These are phyloP conservation scores for Haliclystus octoradiatus DNA, from an alignment of 30 jellyfish, hydroid and myxozoan species.

Conservation along the genomic window DNA sequence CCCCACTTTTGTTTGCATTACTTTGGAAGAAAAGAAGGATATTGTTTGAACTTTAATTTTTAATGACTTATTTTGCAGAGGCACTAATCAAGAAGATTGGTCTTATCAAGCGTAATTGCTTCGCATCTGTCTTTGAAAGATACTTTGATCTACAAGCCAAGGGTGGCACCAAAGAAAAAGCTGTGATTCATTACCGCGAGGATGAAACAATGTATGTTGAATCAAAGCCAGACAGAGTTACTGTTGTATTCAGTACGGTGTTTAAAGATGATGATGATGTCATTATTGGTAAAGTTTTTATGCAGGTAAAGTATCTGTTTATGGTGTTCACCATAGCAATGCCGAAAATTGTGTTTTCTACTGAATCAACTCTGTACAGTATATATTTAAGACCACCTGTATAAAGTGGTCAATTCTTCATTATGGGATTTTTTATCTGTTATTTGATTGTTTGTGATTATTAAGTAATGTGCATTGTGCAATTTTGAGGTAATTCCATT, in stretches of 20 bases:
- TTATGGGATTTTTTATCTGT: no score
- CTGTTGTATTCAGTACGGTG: slow-evolving; percentile 89
- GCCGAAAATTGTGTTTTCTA: no score
- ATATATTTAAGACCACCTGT: no score
- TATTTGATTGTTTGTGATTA: no score
- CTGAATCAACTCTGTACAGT: no score
- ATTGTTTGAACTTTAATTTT: no score
- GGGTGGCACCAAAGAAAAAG: slow-evolving; percentile 61
- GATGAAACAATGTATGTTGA: slow-evolving; percentile 95
- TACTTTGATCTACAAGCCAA: slow-evolving; percentile 61
- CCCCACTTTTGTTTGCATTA: no score
- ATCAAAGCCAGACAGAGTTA: slow-evolving; percentile 86
- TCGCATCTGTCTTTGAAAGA: slow-evolving; percentile 90
- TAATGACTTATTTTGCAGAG: slow-evolving; percentile 54
- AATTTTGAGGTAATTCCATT: no score
- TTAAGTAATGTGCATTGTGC: no score
- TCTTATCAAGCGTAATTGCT: slow-evolving; percentile 77
- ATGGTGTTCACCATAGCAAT: no score
- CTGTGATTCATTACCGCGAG: slow-evolving; percentile 95
- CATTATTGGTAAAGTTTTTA: slow-evolving; percentile 93
- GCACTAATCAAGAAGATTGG: slow-evolving; percentile 83
- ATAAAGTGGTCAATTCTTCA: no score
- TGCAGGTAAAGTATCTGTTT: slow-evolving; percentile 82
- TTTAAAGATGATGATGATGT: slow-evolving; percentile 97
- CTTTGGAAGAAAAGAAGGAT: no score